These are phyloP conservation scores for Scaptomyza parva DNA, from an alignment of 2,888 invertebrate species.

Conservation along the genomic window DNA sequence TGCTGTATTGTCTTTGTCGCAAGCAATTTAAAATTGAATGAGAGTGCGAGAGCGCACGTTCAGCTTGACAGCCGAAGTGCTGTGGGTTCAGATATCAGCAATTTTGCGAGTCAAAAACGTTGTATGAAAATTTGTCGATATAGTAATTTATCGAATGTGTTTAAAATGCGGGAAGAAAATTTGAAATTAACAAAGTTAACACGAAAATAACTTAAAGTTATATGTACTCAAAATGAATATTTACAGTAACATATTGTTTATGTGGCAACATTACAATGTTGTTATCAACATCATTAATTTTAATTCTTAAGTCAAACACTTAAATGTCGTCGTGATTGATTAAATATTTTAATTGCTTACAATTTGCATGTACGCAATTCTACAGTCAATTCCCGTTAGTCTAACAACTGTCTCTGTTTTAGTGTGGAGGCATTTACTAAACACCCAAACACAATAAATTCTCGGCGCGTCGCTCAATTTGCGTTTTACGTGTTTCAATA, in stretches of 20 bases:
- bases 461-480: constrained; percentile 59
- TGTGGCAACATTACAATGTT: not conserved
- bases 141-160: not conserved
- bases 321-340: constrained; percentile 38
- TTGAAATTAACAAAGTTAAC: not conserved
- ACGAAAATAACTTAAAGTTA: not conserved
- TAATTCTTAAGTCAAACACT: too few relatives aligned
- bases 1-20: too few relatives aligned
- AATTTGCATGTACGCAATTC: constrained; percentile 30
- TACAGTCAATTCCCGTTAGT: constrained; percentile 30
- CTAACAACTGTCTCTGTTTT: constrained; percentile 1
- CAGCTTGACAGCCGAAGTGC: too few relatives aligned
- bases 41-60: too few relatives aligned
- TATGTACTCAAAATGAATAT: not conserved
- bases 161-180: not conserved
- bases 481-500: constrained; percentile 73
- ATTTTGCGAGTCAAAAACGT: too few relatives aligned
- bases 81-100: too few relatives aligned
- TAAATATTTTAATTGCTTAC: constrained; percentile 52
- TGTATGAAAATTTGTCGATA: too few relatives aligned
- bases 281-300: too few relatives aligned
- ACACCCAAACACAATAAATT: not conserved
- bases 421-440: not conserved
- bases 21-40: too few relatives aligned
- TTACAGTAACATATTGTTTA: not conserved